phyloP scores from a whole-genome alignment of 2,113 vertebrate genomes.

The Caracal caracal region DNA sequence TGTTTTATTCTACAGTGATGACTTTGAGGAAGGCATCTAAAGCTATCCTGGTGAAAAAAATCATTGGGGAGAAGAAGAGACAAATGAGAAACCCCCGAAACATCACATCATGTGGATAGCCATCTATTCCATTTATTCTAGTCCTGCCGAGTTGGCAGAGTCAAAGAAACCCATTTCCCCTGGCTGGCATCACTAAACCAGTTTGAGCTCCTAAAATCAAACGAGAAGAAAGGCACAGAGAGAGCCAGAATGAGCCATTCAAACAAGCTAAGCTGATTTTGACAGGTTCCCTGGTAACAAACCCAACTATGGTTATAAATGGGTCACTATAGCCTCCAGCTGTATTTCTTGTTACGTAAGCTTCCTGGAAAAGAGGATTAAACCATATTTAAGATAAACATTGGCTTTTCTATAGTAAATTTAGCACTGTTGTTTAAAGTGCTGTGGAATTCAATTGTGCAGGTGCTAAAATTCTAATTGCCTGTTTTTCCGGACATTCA shows the following conservation, averaged over 20 bases:
- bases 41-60: background rate
- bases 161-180: constrained; percentile 42
- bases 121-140: constrained; percentile 41
- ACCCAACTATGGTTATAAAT: constrained; percentile 83
- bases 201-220: constrained; percentile 80
- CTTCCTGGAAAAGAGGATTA: constrained; percentile 78
- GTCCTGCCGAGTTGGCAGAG: constrained; percentile 51
- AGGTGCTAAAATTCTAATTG: constrained; percentile 78
- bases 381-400: constrained; percentile 64
- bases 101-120: constrained; percentile 17
- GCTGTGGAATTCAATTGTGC: constrained; percentile 73
- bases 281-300: constrained; percentile 85
- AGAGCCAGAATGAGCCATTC: constrained; percentile 81
- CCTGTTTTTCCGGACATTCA: constrained; percentile 63
- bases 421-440: constrained; percentile 75
- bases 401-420: constrained; percentile 79
- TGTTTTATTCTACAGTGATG: constrained; percentile 53
- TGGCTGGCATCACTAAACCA: constrained; percentile 42
- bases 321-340: constrained; percentile 73
- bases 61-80: background rate
- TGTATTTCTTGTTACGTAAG: constrained; percentile 78
- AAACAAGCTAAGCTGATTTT: constrained; percentile 83
- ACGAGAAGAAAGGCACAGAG: constrained; percentile 73
- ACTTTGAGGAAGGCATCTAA: constrained; percentile 16
- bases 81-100: constrained; percentile 30